These are phyloP conservation scores for Oryzias curvinotus DNA, from an alignment of 2,113 vertebrate genomes.

Conservation along the genomic window DNA sequence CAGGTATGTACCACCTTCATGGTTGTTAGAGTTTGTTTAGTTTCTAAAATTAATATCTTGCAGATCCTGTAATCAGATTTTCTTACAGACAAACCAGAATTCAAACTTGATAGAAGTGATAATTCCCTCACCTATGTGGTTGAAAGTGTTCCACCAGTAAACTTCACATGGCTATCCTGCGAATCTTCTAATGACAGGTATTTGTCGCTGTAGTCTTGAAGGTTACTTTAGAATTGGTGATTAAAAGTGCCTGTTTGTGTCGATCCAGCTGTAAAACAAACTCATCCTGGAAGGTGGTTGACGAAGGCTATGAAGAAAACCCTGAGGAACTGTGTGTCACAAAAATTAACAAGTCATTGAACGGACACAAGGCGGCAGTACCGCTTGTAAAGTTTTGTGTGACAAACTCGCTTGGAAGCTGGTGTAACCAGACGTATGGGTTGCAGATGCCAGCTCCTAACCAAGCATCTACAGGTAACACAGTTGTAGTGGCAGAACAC, in stretches of 20 bases:
- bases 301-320: neutral
- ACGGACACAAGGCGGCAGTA: slow-evolving; percentile 5
- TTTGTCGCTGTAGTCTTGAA: neutral
- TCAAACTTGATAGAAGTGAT: neutral
- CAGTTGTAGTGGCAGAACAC: neutral
- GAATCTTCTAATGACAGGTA: slow-evolving; percentile 20
- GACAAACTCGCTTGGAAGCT: slow-evolving; percentile 68
- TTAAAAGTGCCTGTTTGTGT: slow-evolving; percentile 17
- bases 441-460: accelerated
- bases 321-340: slow-evolving; percentile 67
- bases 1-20: slow-evolving; percentile 72
- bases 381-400: slow-evolving; percentile 77
- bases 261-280: slow-evolving; percentile 34
- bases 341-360: slow-evolving; percentile 70
- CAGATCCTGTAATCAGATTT: neutral
- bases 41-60: neutral
- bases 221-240: neutral
- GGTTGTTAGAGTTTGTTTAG: accelerated
- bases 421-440: slow-evolving; percentile 51
- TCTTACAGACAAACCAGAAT: slow-evolving; percentile 42
- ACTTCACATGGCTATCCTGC: slow-evolving; percentile 46
- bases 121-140: slow-evolving; percentile 20
- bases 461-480: neutral
- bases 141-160: slow-evolving; percentile 39
- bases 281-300: slow-evolving; percentile 29